Percentiles rank a stretch among this genome's conserved stretches.
These are phyloP conservation scores for Theristicus caerulescens DNA, from an alignment of 2,113 vertebrate species.

Conservation along the genomic window DNA sequence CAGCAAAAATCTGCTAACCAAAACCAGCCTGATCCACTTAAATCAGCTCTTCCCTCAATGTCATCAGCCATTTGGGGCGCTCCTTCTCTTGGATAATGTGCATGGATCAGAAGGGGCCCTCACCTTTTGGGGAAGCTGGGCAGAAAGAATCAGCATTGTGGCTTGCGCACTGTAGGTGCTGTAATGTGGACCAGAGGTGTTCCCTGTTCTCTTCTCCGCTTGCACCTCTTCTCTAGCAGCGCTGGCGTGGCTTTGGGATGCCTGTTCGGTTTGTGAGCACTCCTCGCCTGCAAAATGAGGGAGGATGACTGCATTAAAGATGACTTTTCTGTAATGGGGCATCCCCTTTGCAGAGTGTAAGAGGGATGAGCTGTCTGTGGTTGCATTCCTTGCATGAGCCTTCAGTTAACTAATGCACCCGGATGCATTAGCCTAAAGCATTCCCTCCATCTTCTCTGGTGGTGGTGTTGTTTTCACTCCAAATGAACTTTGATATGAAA, in stretches of 20 bases:
- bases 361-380: not conserved
- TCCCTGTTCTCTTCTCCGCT: not conserved
- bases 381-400: not conserved
- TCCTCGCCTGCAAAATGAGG: not conserved
- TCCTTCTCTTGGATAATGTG: fast-evolving
- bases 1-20: not conserved
- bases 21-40: not conserved
- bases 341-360: not conserved
- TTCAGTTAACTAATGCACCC: not conserved
- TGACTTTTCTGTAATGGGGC: too few relatives aligned
- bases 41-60: not conserved
- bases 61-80: not conserved
- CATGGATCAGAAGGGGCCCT: fast-evolving
- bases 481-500: not conserved
- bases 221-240: not conserved
- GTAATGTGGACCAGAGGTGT: not conserved
- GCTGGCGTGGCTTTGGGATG: not conserved
- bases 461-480: not conserved
- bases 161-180: not conserved
- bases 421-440: not conserved
- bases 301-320: not conserved
- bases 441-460: not conserved
- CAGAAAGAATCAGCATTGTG: fast-evolving
- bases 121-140: not conserved
- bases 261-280: not conserved